Evolutionary conservation across 2,797 vertebrate genomes (phyloP).

Genomic region (Falco berigora): DNA sequence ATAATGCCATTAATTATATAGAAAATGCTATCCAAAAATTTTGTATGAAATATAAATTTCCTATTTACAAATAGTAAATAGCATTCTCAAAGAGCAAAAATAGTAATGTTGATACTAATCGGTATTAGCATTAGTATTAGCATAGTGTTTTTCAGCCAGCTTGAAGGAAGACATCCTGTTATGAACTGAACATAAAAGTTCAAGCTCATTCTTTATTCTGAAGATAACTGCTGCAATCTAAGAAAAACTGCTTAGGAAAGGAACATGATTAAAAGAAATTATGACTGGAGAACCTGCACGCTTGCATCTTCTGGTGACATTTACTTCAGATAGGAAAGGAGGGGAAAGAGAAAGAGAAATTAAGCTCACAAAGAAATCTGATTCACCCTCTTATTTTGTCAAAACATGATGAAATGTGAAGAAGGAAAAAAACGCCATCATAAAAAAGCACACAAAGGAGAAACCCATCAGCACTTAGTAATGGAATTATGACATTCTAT

Average conservation of each 20-base stretch:
- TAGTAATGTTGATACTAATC: not conserved
- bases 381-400: not conserved
- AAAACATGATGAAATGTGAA: not conserved
- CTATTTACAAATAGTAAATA: not conserved
- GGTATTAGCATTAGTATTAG: not conserved
- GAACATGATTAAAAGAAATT: not conserved
- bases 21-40: not conserved
- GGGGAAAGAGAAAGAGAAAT: not conserved
- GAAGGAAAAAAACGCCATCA: not conserved
- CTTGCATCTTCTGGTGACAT: not conserved
- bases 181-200: not conserved
- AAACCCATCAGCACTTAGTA: not conserved
- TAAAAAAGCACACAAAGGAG: not conserved
- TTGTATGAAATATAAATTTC: not conserved
- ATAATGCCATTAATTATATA: not conserved
- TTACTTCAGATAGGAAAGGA: not conserved
- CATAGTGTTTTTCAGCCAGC: not conserved
- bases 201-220: not conserved
- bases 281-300: not conserved
- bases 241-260: not conserved
- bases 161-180: not conserved
- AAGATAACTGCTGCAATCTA: not conserved
- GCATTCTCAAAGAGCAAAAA: not conserved
- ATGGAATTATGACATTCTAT: not conserved
- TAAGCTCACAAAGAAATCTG: not conserved